Evolutionary conservation across 2,888 invertebrate species (phyloP), one percentile per base, ranked within the genome.

Genomic region (Erebia aethiops): DNA sequence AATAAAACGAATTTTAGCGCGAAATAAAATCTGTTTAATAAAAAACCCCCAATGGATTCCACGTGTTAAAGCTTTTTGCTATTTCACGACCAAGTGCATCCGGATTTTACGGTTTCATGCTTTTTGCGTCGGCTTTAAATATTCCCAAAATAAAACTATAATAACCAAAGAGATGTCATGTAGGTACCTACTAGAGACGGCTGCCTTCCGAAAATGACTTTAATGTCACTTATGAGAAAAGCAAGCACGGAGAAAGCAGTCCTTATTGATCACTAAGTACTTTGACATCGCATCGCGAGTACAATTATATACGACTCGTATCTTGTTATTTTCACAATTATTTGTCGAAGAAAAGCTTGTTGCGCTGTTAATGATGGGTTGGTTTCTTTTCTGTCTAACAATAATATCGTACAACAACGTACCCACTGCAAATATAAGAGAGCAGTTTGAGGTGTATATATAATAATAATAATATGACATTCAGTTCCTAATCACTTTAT

Each of bases 1-100:
- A 13, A 57, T 57, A 21, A 26, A 57, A 57, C 1, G 13, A 26
- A 21, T 57, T 57, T 21, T 57, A 57, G 21, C 13, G 56, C 56
- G 2, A 57, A 57, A 14, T 57, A 57, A 14, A 26, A 26, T 14
- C 5, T 18, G 7, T 46, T 62, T 62, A 62, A 49, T 26, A 62
- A 21, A 49, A 62, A 62, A 49, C n/a, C 46, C 21, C 14, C 21
- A 62, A 62, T 49, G 21, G 46, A 62, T 21, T 18, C 13, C 21
- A 49, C 62, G 21, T 21, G 62, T 62, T 14, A 46, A 14, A 62
- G 41, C 66, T 71, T 72, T 67, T 58, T 43, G 26, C 46, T 66
- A 66, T 58, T 67, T 72, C 69, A 72, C 69, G 63, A 63, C 56
- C 69, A 67, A 67, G 67, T 63, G 65, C 66, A 51, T 67, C 56